Evolutionary conservation across 2,888 invertebrate species (phyloP), one percentile per base, ranked within the genome.

Genomic region (Drosophila merina): DNA sequence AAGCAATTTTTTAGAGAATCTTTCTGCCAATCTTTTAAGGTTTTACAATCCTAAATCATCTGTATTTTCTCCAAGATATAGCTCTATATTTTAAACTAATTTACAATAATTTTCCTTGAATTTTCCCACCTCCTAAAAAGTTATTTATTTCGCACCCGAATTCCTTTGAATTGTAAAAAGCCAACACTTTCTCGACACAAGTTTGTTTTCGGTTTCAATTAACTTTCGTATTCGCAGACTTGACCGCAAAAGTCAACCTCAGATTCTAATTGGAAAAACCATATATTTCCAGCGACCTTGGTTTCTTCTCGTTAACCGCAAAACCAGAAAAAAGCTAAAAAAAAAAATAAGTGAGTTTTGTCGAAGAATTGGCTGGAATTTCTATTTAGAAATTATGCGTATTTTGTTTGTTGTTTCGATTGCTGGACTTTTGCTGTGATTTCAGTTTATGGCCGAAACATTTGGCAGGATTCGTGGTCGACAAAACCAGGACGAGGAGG

Each of bases 341-440:
- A 14, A 28, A 58, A 20, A 14, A 42, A 3, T 12, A 6, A n/a
- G 0, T 7, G 8, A 14, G 14, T 40, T 42, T 33, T 8, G 14
- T 6, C 0, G 25, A 10, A n/a, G 10, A 9, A 2, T 36, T 12
- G 5, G 10, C 1, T 25, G 2, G 14, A n/a, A 8, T 4, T 60
- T 42, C 30, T 28, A 84, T 79, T 78, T 60, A 20, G 20, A 84
- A 77, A 79, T 84, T 60, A 67, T 81, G 63, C 64, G 72, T 77
- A 80, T 80, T 84, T 75, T 73, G 60, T 59, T 57, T 73, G 68
- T 73, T 76, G 60, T 77, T 66, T 80, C 48, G 30, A 57, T 50
- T 50, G 30, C 7, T 12, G 64, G 28, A 5, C 20, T 20, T 38
- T 38, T 30, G 7, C 36, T 9, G 12, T 52, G 64, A 64, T n/a